These are phyloP conservation scores for Drosophila parvula DNA, from an alignment of 1,140 invertebrate genomes.

Conservation along the genomic window DNA sequence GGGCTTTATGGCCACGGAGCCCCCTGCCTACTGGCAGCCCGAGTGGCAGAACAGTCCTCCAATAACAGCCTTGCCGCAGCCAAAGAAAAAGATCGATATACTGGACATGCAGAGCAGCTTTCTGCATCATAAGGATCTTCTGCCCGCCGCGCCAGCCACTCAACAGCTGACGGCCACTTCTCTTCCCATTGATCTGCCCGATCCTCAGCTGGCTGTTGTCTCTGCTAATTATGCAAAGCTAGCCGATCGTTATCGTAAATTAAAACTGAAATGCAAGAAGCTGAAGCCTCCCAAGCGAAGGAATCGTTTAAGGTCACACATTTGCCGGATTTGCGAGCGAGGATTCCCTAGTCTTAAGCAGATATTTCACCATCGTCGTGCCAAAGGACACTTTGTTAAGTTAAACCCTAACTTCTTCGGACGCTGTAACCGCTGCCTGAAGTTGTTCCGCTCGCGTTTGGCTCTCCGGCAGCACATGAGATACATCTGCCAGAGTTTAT, in stretches of 20 bases:
- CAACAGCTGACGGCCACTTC: conserved; percentile 7
- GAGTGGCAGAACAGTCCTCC: conserved; percentile 53
- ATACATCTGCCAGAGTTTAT: conserved; percentile 74
- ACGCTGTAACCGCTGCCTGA: conserved; percentile 63
- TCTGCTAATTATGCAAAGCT: conserved; percentile 54
- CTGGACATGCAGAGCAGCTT: conserved; percentile 78
- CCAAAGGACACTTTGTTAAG: conserved; percentile 41
- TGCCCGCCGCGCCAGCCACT: conserved; percentile 17
- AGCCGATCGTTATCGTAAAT: conserved; percentile 50
- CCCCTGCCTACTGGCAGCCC: conserved; percentile 56
- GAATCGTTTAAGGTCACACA: neutral
- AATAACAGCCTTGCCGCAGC: conserved; percentile 13
- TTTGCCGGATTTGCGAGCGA: conserved; percentile 39
- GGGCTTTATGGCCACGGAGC: conserved; percentile 14
- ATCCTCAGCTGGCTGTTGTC: conserved; percentile 18
- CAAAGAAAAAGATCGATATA: conserved; percentile 70
- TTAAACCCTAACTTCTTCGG: conserved; percentile 32
- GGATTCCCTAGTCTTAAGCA: conserved; percentile 41
- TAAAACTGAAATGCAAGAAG: conserved; percentile 50
- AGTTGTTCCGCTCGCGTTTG: conserved; percentile 56
- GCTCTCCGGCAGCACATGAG: conserved; percentile 70
- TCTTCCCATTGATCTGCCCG: neutral
- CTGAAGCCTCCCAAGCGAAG: conserved; percentile 2
- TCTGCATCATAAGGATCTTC: conserved; percentile 65
- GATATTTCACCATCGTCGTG: conserved; percentile 51